Conservation (phyloP, 2,113 vertebrate species). For the Gnathonemus echidnorhynchus region DNA sequence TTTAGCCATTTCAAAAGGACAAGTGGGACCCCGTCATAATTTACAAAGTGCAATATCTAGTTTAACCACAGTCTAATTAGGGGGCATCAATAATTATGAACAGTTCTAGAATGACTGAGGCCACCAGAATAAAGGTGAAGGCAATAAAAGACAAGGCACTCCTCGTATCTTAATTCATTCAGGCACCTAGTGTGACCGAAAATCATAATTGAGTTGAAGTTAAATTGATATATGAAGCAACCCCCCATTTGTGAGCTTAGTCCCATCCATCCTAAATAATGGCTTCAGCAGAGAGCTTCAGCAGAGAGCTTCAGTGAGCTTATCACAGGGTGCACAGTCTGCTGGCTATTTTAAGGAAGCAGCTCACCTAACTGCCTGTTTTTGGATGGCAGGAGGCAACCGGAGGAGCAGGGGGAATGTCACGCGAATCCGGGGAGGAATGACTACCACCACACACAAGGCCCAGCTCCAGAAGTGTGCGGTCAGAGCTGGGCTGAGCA, state of each 20-base stretch:
- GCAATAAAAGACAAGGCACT: constrained; percentile 29
- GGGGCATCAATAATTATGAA: constrained; percentile 39
- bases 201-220: not conserved
- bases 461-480: not conserved
- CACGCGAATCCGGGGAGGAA: not conserved
- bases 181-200: not conserved
- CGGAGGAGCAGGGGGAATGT: not conserved
- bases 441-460: not conserved
- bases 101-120: constrained; percentile 20
- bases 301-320: not conserved
- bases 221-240: not conserved
- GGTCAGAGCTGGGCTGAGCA: not conserved
- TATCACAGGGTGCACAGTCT: not conserved
- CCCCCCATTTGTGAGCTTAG: not conserved
- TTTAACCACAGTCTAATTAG: constrained; percentile 52
- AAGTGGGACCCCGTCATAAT: constrained; percentile 34
- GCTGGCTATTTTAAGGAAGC: not conserved
- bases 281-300: not conserved
- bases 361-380: not conserved
- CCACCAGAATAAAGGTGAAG: constrained; percentile 47
- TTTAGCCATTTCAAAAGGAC: constrained; percentile 50
- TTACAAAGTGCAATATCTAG: constrained; percentile 43
- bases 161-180: not conserved
- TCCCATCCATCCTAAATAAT: not conserved
- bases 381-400: not conserved